phyloP scores from a whole-genome alignment of 2,888 invertebrate species.

The Diarsia dahlii region DNA sequence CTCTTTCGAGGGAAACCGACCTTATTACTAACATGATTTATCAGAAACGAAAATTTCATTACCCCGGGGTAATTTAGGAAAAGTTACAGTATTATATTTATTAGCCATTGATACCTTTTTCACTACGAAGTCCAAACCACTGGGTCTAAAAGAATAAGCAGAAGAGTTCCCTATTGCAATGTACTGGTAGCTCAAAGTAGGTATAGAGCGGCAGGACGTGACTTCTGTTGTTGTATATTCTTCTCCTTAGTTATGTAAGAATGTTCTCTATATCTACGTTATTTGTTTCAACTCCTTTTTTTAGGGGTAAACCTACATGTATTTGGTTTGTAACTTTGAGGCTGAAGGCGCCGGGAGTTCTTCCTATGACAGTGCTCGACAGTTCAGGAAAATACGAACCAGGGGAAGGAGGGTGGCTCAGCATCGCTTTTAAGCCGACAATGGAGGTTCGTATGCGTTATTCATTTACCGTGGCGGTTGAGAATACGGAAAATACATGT shows the following conservation, averaged over 20 bases:
- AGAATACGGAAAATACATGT: neutral
- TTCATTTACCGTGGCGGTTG: neutral
- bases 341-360: conserved; percentile 76
- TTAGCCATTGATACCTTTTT: neutral
- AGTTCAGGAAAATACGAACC: conserved; percentile 87
- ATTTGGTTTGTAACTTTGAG: conserved; percentile 89
- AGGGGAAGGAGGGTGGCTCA: conserved; percentile 87
- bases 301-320: conserved; percentile 90
- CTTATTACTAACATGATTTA: neutral
- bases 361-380: conserved; percentile 81
- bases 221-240: neutral
- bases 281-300: conserved; percentile 6
- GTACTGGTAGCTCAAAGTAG: neutral
- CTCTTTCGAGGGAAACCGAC: neutral
- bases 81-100: neutral
- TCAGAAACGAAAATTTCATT: no score
- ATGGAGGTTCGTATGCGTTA: conserved; percentile 75
- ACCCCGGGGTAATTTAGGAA: neutral
- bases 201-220: neutral
- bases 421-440: conserved; percentile 91
- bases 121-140: neutral
- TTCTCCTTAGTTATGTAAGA: neutral
- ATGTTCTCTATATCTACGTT: neutral
- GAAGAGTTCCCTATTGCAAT: neutral
- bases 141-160: neutral